Evolutionary conservation across 2,113 vertebrate genomes (phyloP), one percentile per base, ranked within the genome.

Genomic region (Todiramphus saurophagus): DNA sequence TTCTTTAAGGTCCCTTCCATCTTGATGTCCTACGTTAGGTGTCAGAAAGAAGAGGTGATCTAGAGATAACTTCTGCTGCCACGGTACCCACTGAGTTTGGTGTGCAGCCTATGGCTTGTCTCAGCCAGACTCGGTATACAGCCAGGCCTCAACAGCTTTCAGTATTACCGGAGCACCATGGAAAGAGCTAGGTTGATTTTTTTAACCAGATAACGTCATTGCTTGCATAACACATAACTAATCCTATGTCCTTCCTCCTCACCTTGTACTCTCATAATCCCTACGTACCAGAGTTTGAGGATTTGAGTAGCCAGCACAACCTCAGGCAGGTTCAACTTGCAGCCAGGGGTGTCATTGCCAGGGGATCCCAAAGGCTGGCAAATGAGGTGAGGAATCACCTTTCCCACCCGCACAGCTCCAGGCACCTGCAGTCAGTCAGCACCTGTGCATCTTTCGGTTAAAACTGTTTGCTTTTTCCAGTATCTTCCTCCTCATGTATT

Each of bases 211-310:
- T 43, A 55, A 59, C 5, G 9, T 17, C 53, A n/a, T 1, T 20
- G 55, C 9, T 13, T n/a, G 28, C 33, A 10, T 13, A 33, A 64
- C 28, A 33, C 2, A 1, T 37, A 80, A 28, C 24, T 27, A 39
- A 7, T 27, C 7, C 58, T 16, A 2, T 2, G 48, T 24, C 62
- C 44, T 76, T 88, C 41, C 48, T 92, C 37, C 31, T 92, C 83
- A 68, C 13, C 33, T 41, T 44, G 28, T 31, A 31, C 55, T 73
- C 31, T 41, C 0, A 1, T 20, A 25, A 77, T 25, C 1, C 0
- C n/a, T 41, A 73, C 17, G 7, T 44, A 59, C 11, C 72, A 91
- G 58, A 62, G 70, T 8, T 13, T 20, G 41, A 37, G 20, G 46
- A 62, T 60, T 83, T 67, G 4, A 82, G 58, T 21, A 56, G 74